Conservation (phyloP, 1,140 invertebrate genomes). For the Odontomachus brunneus region DNA sequence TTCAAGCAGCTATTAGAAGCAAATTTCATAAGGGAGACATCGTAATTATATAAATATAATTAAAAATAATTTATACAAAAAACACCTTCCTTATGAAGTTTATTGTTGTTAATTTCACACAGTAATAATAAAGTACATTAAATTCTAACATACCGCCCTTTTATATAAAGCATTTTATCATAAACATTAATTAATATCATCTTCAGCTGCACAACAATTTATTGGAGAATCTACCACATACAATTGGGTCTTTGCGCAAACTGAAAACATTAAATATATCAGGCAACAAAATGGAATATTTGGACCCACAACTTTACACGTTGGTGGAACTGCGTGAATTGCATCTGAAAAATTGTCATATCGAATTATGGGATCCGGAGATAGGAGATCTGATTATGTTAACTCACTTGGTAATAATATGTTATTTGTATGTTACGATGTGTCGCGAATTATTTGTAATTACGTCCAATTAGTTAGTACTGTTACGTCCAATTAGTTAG, state of each 20-base stretch:
- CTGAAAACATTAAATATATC: conserved; percentile 92
- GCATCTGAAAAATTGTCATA: conserved; percentile 89
- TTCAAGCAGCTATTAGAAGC: too few species aligned
- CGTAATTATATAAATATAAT: too few species aligned
- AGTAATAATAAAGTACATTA: too few species aligned
- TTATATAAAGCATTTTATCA: too few species aligned
- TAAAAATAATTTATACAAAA: too few species aligned
- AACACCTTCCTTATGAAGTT: too few species aligned
- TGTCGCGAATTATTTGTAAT: not conserved
- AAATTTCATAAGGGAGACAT: too few species aligned
- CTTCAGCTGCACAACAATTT: conserved; percentile 92
- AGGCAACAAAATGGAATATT: conserved; percentile 89
- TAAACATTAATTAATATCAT: conserved; percentile 44
- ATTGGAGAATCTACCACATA: conserved; percentile 89
- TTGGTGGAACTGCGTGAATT: conserved; percentile 89
- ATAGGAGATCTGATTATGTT: conserved; percentile 92
- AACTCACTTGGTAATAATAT: conserved; percentile 87
- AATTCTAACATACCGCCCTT: too few species aligned
- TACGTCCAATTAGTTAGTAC: conserved; percentile 6
- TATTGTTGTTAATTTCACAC: too few species aligned
- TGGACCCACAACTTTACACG: conserved; percentile 89
- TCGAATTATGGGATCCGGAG: conserved; percentile 86
- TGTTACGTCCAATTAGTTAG: conserved; percentile 4
- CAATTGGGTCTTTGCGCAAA: conserved; percentile 91
- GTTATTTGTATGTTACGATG: conserved; percentile 11